A percentile compares a stretch with the other conserved stretches of the same genome.
These are phyloP conservation scores for Gari tellinella DNA, from an alignment of 2,888 invertebrate genomes.

Conservation along the genomic window DNA sequence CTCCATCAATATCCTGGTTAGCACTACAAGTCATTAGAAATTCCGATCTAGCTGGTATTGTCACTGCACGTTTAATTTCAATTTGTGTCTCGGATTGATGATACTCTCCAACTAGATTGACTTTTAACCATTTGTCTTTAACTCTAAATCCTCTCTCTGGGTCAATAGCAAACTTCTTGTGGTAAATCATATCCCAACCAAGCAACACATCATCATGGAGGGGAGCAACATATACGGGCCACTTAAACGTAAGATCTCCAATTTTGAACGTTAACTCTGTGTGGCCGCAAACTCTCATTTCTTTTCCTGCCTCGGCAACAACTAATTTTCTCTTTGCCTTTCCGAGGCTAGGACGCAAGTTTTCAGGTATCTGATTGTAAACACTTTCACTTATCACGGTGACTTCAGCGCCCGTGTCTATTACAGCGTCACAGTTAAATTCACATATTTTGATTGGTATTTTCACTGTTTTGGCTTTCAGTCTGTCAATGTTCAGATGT, in stretches of 20 bases:
- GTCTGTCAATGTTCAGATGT: not conserved
- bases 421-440: slow-evolving; percentile 9
- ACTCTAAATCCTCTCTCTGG: slow-evolving; percentile 28
- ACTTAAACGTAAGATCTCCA: slow-evolving; percentile 15
- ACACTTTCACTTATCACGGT: slow-evolving; percentile 25
- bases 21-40: slow-evolving; percentile 3
- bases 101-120: slow-evolving; percentile 1
- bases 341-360: not conserved
- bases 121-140: slow-evolving; percentile 20
- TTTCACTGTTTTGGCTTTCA: slow-evolving; percentile 11
- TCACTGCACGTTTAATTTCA: not conserved
- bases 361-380: slow-evolving; percentile 10
- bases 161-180: slow-evolving; percentile 24
- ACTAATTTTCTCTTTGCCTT: slow-evolving; percentile 19
- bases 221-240: slow-evolving; percentile 42
- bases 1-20: not conserved
- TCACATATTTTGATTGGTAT: slow-evolving; percentile 1
- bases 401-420: slow-evolving; percentile 34
- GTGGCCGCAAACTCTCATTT: slow-evolving; percentile 19
- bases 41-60: slow-evolving; percentile 27
- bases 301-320: slow-evolving; percentile 27
- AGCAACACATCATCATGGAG: slow-evolving; percentile 31
- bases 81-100: not conserved
- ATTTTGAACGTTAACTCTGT: slow-evolving; percentile 12
- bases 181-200: slow-evolving; percentile 29